Evolutionary conservation across 2,797 vertebrate species (phyloP).

Genomic region (Lophotriccus pileatus): DNA sequence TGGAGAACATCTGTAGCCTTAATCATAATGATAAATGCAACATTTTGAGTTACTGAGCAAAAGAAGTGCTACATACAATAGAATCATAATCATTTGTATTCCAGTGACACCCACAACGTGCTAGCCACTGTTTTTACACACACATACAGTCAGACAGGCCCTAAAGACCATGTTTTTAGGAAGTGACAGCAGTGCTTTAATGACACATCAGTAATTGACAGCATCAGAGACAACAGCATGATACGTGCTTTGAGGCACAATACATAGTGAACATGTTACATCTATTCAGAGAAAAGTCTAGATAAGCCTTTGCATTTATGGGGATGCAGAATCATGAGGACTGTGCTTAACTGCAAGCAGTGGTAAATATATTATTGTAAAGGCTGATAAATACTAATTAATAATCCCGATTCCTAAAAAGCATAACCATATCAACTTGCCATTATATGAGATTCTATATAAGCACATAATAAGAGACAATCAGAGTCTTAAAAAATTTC

Average conservation of each 20-base stretch:
- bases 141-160: not conserved
- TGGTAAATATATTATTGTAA: not conserved
- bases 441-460: not conserved
- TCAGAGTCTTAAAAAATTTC: not conserved
- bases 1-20: slow-evolving; percentile 54
- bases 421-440: not conserved
- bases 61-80: not conserved
- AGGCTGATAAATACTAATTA: not conserved
- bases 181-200: slow-evolving; percentile 35
- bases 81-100: slow-evolving; percentile 48
- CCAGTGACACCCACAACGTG: not conserved
- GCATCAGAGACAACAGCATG: not conserved
- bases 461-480: not conserved
- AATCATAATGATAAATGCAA: slow-evolving; percentile 33
- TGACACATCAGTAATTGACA: not conserved
- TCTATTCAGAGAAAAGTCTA: not conserved
- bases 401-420: not conserved
- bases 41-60: not conserved
- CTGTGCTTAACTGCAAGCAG: not conserved
- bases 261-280: not conserved
- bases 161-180: not conserved
- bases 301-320: not conserved
- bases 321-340: not conserved
- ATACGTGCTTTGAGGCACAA: not conserved
- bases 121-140: slow-evolving; percentile 11